These are phyloP conservation scores for Chionomys nivalis DNA, from an alignment of 2,113 vertebrate species.

Conservation along the genomic window DNA sequence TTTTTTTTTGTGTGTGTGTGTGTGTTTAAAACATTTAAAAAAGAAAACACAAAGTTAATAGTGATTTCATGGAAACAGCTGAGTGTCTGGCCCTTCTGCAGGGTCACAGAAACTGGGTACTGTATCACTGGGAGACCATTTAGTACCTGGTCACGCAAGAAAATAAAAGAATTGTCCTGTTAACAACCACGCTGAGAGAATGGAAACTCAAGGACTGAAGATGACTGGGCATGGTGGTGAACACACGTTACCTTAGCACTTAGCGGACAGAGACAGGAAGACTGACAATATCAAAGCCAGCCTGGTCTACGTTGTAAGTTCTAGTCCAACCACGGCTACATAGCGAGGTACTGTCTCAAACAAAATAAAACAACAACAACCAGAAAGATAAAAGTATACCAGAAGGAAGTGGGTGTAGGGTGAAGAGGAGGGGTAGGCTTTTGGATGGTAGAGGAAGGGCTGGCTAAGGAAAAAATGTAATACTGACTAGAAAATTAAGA, in stretches of 20 bases:
- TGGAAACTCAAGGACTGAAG: not conserved
- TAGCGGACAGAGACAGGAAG: not conserved
- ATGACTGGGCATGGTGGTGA: not conserved
- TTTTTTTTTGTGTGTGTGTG: no score
- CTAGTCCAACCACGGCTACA: not conserved
- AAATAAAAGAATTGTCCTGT: not conserved
- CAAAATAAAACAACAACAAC: not conserved
- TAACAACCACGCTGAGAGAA: not conserved
- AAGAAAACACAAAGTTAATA: not conserved
- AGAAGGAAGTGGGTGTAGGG: not conserved
- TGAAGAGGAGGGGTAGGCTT: not conserved
- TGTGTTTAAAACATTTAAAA: slow-evolving; percentile 30
- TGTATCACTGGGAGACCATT: not conserved
- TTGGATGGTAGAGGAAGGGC: not conserved
- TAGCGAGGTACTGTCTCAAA: not conserved
- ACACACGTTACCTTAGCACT: not conserved
- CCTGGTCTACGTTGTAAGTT: not conserved
- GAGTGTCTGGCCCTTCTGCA: not conserved
- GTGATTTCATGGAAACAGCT: not conserved
- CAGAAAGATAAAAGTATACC: not conserved
- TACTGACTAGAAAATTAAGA: not conserved
- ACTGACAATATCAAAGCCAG: not conserved
- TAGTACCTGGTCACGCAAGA: not conserved
- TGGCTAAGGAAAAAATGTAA: not conserved
- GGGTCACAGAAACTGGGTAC: not conserved